Evolutionary conservation across 2,888 invertebrate genomes (phyloP).

Genomic region (Ormyrus labotus): DNA sequence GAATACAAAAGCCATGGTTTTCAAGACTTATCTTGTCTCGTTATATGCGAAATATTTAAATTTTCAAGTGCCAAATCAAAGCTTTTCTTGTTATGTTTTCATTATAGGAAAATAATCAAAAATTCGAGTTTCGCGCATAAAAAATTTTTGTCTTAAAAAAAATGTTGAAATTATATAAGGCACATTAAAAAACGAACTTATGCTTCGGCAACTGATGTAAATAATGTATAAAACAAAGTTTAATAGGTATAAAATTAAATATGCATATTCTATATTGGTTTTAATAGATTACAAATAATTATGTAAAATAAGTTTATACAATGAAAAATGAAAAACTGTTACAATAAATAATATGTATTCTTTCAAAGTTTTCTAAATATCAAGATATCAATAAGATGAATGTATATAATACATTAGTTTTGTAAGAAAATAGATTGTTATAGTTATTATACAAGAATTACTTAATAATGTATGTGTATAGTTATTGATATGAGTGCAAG

Average conservation of each 20-base stretch:
- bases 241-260: slow-evolving; percentile 44
- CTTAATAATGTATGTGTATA: slow-evolving; percentile 66
- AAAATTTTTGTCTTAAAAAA: slow-evolving; percentile 24
- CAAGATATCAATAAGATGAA: slow-evolving; percentile 63
- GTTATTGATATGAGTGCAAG: slow-evolving; percentile 69
- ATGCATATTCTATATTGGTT: slow-evolving; percentile 48
- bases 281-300: slow-evolving; percentile 43
- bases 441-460: slow-evolving; percentile 66
- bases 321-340: slow-evolving; percentile 39
- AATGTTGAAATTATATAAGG: slow-evolving; percentile 46
- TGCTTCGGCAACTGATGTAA: slow-evolving; percentile 58
- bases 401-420: slow-evolving; percentile 68
- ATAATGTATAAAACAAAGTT: slow-evolving; percentile 55
- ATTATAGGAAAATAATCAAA: slow-evolving; percentile 28
- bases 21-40: slow-evolving; percentile 19
- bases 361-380: slow-evolving; percentile 23
- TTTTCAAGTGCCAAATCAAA: slow-evolving; percentile 53
- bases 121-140: background rate
- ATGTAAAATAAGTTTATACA: slow-evolving; percentile 47
- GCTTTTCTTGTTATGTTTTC: slow-evolving; percentile 22
- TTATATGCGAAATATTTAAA: slow-evolving; percentile 30
- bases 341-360: slow-evolving; percentile 28
- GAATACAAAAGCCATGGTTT: slow-evolving; percentile 10
- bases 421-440: slow-evolving; percentile 69
- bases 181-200: slow-evolving; percentile 40